Evolutionary conservation across 2,797 vertebrate genomes (phyloP), one percentile per base, ranked within the genome.

Genomic region (Miichthys miiuy): DNA sequence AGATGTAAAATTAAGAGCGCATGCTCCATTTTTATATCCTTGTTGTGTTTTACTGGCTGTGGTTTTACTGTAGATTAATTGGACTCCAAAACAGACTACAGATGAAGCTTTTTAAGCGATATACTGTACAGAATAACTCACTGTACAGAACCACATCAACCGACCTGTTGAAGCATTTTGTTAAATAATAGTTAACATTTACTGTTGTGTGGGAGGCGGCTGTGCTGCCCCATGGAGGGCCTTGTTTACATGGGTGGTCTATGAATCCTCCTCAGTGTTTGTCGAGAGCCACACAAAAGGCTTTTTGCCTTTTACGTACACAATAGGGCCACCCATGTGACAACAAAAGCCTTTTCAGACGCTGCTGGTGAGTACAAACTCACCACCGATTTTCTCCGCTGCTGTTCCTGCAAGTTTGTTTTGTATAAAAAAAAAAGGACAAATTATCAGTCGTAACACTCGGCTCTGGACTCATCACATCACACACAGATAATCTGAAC

Each of bases 291-390:
- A 80, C 81, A 91, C 85, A 90, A 90, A 86, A 82, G 76, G 67
- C 74, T 87, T 88, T 87, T 81, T 79, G 64, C 79, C 77, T 89
- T 89, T 90, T 81, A 90, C 81, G 64, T 57, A 48, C 65, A 94
- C 92, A 94, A 92, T 86, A 79, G 88, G 34, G 54, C 73, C 72
- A 78, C 63, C 68, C 88, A 91, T 80, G 86, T 88, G 84, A 92
- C 79, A 91, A 94, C 92, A 93, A 95, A 92, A 86, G 82, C 73
- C 88, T 88, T 91, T 91, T 91, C 84, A 91, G 77, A 89, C 44
- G 55, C 44, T 55, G 91, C 65, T 84, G 76, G 44, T 61, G 50
- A 63, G 69, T 47, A 51, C n/a, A 78, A 69, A 87, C 47, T 75
- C 52, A 62, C 74, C 61, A 80, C 56, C 38, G 46, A 51, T 72